Evolutionary conservation across 2,797 vertebrate species (phyloP).

Genomic region (Halcyon badia): DNA sequence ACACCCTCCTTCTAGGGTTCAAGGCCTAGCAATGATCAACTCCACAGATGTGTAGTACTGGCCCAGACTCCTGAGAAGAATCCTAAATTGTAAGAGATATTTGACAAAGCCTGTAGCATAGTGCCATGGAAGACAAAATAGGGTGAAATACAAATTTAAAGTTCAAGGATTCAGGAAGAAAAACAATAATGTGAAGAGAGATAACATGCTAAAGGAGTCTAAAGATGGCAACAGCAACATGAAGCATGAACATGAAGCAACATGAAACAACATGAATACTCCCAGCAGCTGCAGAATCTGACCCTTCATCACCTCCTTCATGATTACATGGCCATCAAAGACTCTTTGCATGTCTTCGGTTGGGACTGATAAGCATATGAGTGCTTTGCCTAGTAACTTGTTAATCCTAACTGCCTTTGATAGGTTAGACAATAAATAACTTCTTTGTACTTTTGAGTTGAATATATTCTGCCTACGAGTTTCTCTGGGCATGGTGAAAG

Average conservation of each 20-base stretch:
- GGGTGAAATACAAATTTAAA: background rate
- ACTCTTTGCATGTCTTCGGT: background rate
- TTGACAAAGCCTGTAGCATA: background rate
- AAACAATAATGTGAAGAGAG: background rate
- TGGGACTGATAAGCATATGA: background rate
- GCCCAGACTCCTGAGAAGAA: background rate
- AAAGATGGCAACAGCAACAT: background rate
- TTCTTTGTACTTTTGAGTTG: background rate
- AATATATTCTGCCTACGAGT: background rate
- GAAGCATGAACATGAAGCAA: background rate
- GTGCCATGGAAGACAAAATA: background rate
- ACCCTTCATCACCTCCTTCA: background rate
- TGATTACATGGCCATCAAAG: background rate
- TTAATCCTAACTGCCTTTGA: background rate
- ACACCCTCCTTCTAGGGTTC: background rate
- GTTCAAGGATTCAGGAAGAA: background rate
- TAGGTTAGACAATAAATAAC: background rate
- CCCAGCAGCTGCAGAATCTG: background rate
- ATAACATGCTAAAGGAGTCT: background rate
- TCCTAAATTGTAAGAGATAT: background rate
- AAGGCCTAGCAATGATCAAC: background rate
- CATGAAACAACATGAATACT: background rate
- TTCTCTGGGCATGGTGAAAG: background rate
- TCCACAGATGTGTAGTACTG: background rate
- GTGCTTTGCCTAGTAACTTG: background rate